A percentile compares a stretch with the other conserved stretches of the same genome.
Conservation (phyloP, 2,113 vertebrate genomes). For the Syrmaticus mikado region DNA sequence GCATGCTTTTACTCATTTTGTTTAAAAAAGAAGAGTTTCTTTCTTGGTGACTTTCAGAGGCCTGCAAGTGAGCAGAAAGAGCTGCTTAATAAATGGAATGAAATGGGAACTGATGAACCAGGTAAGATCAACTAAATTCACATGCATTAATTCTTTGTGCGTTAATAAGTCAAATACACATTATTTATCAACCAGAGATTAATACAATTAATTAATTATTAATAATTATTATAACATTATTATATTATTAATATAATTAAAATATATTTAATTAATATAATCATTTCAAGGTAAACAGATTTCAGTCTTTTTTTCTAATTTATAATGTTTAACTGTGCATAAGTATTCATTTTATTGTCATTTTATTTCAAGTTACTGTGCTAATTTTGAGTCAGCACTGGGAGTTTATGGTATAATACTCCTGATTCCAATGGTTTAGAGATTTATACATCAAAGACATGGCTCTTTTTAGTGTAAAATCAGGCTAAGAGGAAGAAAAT, state of each 20-base stretch:
- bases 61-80: slow-evolving; percentile 91
- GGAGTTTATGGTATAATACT: background rate
- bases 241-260: too few species aligned
- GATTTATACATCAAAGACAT: background rate
- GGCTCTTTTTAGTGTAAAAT: background rate
- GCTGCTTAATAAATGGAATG: slow-evolving; percentile 95
- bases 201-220: background rate
- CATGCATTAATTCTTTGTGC: background rate
- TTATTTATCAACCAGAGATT: background rate
- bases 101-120: slow-evolving; percentile 99
- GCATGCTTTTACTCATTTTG: background rate
- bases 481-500: background rate
- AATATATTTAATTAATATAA: background rate
- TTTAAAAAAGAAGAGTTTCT: slow-evolving; percentile 29
- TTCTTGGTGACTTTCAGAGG: slow-evolving; percentile 80
- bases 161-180: background rate
- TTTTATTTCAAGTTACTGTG: background rate
- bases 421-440: background rate
- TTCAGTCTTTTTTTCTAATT: background rate
- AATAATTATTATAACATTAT: too few species aligned
- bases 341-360: background rate
- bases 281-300: background rate
- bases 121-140: slow-evolving; percentile 75
- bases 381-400: background rate
- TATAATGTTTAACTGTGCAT: background rate